Conservation (phyloP, 2,888 invertebrate species). For the Nephrotoma guestfalica region DNA sequence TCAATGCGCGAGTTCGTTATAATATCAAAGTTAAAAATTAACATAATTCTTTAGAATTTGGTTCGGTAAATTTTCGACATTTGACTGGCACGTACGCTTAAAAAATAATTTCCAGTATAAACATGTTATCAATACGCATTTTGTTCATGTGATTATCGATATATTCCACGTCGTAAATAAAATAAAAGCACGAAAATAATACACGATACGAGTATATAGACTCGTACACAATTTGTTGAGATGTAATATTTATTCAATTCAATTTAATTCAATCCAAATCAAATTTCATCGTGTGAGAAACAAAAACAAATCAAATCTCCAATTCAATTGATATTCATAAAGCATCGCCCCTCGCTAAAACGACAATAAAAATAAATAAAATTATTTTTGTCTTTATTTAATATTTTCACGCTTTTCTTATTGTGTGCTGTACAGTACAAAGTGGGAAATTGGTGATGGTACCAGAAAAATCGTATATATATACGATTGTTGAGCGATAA, state of each 20-base stretch:
- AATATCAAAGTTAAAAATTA: too few relatives aligned
- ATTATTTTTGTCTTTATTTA: not conserved
- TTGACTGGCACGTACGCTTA: not conserved
- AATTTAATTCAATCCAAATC: not conserved
- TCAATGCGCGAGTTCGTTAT: too few relatives aligned
- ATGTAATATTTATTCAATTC: not conserved
- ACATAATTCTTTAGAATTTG: too few relatives aligned
- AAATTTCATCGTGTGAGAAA: not conserved
- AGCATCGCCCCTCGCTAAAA: not conserved
- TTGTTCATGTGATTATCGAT: not conserved
- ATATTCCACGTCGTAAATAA: not conserved
- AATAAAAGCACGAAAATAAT: not conserved
- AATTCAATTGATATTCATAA: not conserved
- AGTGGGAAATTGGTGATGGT: not conserved
- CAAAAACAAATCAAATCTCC: not conserved
- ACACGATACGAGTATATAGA: not conserved
- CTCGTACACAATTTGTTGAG: not conserved
- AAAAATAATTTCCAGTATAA: not conserved
- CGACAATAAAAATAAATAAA: not conserved
- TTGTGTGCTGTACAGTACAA: not conserved
- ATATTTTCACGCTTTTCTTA: not conserved
- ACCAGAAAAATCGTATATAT: not conserved
- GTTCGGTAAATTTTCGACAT: not conserved
- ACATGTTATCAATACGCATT: not conserved
- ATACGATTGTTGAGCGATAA: not conserved